Evolutionary conservation across 2,888 invertebrate genomes (phyloP), one percentile per base, ranked within the genome.

Genomic region (Pseudeuparius sepicola): DNA sequence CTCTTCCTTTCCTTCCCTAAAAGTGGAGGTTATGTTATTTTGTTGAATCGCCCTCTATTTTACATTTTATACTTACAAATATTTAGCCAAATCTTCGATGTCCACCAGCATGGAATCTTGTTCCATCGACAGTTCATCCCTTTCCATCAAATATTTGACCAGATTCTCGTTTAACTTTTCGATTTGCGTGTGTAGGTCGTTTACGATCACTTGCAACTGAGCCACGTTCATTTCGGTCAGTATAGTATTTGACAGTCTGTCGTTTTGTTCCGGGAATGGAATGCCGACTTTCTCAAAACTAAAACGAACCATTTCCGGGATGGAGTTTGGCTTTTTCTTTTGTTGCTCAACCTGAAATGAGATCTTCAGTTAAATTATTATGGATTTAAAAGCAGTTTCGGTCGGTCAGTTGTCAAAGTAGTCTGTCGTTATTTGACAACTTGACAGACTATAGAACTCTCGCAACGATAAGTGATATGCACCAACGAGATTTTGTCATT

Each of bases 81-180:
- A 86, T 67, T 85, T 71, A 25, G 90, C 90, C 49, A 93, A 75
- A 66, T 96, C 94, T 65, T 96, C 94, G 52, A 96, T 90, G 59
- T 96, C 94, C 20, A 94, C 92, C 46, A 94, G 73, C 84, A 93
- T 92, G 24, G 94, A 92, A 63, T 97, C 96, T 63, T 96, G 93
- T 45, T 89, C 87, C 92, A 96, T 94, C 65, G 94, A 93, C 30
- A 94, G 69, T 62, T 94, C 93, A 65, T 97, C 96, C 45, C 94
- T 71, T 53, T 87, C 85, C 73, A 94, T 79, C 51, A 96, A 66
- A 59, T 87, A 75, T 60, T 83, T 78, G 36, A 96, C 93, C 48
- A 96, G 68, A 37, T 80, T 77, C 60, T 90, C 89, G 65, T 96
- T 97, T 46, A 94, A 68, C 30, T 73, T 79, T 68, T 93, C 92